Percentiles rank a stretch among this genome's conserved stretches.
Conservation (phyloP, 2,797 vertebrate genomes). For the Periparus ater region DNA sequence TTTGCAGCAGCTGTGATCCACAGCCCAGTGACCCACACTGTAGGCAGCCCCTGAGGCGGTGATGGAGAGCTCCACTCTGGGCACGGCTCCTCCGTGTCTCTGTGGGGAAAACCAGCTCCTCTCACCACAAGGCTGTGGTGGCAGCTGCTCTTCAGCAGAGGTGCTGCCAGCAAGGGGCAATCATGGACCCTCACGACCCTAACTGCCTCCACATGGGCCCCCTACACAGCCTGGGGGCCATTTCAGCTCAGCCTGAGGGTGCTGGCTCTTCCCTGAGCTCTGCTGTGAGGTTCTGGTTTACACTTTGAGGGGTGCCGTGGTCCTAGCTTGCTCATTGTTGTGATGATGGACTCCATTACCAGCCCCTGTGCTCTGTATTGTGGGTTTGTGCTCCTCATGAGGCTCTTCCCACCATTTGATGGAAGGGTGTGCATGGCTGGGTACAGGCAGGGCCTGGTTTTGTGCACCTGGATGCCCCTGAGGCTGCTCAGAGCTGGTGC, state of each 20-base stretch:
- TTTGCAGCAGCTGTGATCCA: fast-evolving
- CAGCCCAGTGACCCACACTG: fast-evolving
- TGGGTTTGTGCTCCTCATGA: fast-evolving
- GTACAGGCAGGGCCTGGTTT: fast-evolving
- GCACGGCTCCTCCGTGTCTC: fast-evolving
- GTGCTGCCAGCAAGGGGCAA: fast-evolving
- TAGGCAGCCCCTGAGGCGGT: fast-evolving
- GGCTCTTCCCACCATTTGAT: fast-evolving
- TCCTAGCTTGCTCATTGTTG: fast-evolving
- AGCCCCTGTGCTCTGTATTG: fast-evolving
- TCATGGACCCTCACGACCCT: fast-evolving
- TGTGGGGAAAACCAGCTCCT: neutral
- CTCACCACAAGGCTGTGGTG: fast-evolving
- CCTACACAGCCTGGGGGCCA: fast-evolving
- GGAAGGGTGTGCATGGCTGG: fast-evolving
- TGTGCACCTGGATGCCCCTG: fast-evolving
- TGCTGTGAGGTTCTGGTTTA: fast-evolving
- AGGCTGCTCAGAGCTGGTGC: neutral
- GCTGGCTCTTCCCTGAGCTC: fast-evolving
- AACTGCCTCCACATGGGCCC: neutral
- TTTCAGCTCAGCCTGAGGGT: neutral
- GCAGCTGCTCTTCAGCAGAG: neutral
- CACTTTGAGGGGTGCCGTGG: fast-evolving
- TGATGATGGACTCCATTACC: fast-evolving
- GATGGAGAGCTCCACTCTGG: fast-evolving